phyloP scores from a whole-genome alignment of 2,797 vertebrate species.

The Pangasius mekongensis region DNA sequence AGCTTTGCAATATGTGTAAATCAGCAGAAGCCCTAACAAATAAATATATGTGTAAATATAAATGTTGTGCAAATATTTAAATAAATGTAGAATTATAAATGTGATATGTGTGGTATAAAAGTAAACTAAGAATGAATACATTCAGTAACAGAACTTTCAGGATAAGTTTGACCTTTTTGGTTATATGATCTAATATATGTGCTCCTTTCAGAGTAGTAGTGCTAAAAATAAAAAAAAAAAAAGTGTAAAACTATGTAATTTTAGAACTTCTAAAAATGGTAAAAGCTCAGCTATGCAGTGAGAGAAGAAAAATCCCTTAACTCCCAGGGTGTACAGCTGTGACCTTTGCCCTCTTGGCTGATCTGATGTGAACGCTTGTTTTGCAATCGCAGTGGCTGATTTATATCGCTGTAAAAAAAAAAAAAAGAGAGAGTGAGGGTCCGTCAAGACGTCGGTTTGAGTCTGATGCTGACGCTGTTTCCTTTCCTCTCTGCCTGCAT shows the following conservation, averaged over 20 bases:
- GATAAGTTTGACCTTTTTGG: not conserved
- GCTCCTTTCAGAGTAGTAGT: not conserved
- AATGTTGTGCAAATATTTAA: no score
- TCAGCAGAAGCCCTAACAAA: no score
- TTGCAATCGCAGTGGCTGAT: not conserved
- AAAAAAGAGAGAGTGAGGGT: not conserved
- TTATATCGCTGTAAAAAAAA: not conserved
- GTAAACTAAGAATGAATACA: not conserved
- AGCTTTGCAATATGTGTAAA: no score
- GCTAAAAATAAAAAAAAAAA: not conserved
- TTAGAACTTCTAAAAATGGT: not conserved
- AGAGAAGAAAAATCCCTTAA: not conserved
- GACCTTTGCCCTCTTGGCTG: conserved; percentile 2
- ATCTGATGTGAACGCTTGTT: not conserved
- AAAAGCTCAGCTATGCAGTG: not conserved
- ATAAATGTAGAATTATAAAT: not conserved
- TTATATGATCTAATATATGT: not conserved
- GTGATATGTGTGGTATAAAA: not conserved
- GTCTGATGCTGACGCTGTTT: not conserved
- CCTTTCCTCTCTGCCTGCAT: not conserved
- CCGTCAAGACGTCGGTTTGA: not conserved
- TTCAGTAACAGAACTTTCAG: not conserved
- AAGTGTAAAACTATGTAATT: not conserved
- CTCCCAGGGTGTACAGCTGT: conserved; percentile 5
- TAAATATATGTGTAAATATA: no score